A percentile compares a stretch with the other conserved stretches of the same genome.
Conservation (phyloP, 2,888 invertebrate genomes). For the Helicoverpa assulta region DNA sequence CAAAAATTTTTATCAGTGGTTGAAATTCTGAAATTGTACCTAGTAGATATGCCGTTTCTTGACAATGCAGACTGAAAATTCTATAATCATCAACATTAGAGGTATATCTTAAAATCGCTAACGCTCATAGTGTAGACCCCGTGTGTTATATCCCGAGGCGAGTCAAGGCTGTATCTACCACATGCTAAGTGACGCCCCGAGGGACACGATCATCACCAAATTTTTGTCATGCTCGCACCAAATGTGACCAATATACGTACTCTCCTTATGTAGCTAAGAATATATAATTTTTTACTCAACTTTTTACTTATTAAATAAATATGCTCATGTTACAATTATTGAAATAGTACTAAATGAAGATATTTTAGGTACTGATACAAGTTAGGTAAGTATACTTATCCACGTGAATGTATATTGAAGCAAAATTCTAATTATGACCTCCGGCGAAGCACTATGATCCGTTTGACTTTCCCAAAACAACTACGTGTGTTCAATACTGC, state of each 20-base stretch:
- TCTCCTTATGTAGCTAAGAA: not conserved
- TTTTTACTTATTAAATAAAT: no score
- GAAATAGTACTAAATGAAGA: no score
- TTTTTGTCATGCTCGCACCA: slow-evolving; percentile 25
- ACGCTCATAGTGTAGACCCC: slow-evolving; percentile 12
- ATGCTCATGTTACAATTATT: no score
- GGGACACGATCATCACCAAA: slow-evolving; percentile 37
- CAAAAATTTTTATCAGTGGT: no score
- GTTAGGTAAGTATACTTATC: not conserved
- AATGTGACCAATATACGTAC: slow-evolving; percentile 14
- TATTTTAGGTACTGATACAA: no score
- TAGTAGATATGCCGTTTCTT: no score
- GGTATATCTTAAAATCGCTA: slow-evolving; percentile 15
- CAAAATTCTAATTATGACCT: slow-evolving; percentile 8
- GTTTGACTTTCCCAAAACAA: slow-evolving; percentile 9
- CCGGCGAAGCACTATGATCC: slow-evolving; percentile 9
- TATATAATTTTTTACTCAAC: no score
- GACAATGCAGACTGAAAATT: no score
- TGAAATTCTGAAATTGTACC: no score
- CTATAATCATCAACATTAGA: no score
- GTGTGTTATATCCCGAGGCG: slow-evolving; percentile 22
- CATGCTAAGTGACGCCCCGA: slow-evolving; percentile 53
- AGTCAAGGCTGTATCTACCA: slow-evolving; percentile 57
- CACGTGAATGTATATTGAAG: not conserved
- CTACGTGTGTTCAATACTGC: slow-evolving; percentile 7